phyloP scores from a whole-genome alignment of 2,113 vertebrate genomes.

The Pterocles burchelli region DNA sequence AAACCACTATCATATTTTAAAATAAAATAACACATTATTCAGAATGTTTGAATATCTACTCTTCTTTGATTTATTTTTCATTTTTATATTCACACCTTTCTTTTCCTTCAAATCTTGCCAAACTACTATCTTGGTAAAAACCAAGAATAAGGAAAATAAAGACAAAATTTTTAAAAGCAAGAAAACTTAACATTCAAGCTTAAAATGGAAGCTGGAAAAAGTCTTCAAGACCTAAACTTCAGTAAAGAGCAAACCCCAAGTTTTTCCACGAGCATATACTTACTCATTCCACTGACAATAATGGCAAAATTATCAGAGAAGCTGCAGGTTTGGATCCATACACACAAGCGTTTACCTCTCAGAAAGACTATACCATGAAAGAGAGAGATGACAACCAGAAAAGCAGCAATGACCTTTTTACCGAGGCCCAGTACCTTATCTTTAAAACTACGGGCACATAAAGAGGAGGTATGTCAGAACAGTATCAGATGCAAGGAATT shows the following conservation, averaged over 20 bases:
- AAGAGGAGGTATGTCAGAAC: not conserved
- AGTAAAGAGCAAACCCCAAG: not conserved
- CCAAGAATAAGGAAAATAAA: not conserved
- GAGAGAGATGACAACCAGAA: not conserved
- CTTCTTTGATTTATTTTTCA: not conserved
- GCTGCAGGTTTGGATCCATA: not conserved
- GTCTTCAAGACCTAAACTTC: not conserved
- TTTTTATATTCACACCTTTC: not conserved
- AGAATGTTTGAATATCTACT: not conserved
- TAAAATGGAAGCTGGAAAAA: not conserved
- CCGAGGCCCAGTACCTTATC: not conserved
- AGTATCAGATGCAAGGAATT: not conserved
- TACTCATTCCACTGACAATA: not conserved
- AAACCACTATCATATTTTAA: not conserved
- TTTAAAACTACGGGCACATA: not conserved
- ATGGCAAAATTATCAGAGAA: not conserved
- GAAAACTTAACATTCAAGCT: not conserved
- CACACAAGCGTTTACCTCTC: not conserved
- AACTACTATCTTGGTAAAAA: not conserved
- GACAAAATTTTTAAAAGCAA: not conserved
- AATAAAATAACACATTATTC: not conserved
- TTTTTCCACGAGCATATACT: not conserved
- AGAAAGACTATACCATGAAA: not conserved
- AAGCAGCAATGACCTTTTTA: not conserved
- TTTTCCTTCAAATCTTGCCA: not conserved